Conservation (phyloP, 2,113 vertebrate genomes). For the Nipponia nippon region DNA sequence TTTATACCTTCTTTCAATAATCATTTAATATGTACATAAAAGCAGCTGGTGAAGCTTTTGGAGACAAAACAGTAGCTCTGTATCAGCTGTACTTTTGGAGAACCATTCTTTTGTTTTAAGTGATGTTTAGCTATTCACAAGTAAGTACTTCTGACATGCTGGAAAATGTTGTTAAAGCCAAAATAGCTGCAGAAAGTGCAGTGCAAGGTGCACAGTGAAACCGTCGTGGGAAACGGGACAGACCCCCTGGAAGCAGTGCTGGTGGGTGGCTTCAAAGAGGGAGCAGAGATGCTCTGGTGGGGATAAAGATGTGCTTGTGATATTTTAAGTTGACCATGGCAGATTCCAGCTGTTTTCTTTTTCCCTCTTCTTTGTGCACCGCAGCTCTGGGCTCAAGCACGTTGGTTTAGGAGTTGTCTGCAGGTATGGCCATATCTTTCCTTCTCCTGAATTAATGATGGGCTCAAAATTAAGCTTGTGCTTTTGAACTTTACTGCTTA, state of each 20-base stretch:
- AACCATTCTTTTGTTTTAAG: not conserved
- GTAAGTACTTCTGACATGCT: not conserved
- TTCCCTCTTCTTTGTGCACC: not conserved
- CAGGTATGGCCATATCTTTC: not conserved
- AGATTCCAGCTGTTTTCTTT: not conserved
- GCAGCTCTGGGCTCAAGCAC: not conserved
- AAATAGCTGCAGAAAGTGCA: slow-evolving; percentile 17
- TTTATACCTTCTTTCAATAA: not conserved
- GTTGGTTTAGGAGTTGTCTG: not conserved
- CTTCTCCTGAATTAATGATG: not conserved
- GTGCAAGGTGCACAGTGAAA: not conserved
- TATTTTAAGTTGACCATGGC: not conserved
- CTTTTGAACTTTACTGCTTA: not conserved
- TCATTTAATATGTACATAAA: not conserved
- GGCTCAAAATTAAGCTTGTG: not conserved
- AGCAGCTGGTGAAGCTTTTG: not conserved
- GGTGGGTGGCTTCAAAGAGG: not conserved
- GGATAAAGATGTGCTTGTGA: not conserved
- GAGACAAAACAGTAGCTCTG: not conserved
- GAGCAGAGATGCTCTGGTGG: not conserved
- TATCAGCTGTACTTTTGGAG: not conserved
- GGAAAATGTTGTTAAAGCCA: slow-evolving; percentile 29
- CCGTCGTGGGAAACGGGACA: not conserved
- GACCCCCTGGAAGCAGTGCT: not conserved
- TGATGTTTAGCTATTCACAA: not conserved